phyloP scores from a whole-genome alignment of 2,888 invertebrate species.

The Synanthedon myopaeformis region DNA sequence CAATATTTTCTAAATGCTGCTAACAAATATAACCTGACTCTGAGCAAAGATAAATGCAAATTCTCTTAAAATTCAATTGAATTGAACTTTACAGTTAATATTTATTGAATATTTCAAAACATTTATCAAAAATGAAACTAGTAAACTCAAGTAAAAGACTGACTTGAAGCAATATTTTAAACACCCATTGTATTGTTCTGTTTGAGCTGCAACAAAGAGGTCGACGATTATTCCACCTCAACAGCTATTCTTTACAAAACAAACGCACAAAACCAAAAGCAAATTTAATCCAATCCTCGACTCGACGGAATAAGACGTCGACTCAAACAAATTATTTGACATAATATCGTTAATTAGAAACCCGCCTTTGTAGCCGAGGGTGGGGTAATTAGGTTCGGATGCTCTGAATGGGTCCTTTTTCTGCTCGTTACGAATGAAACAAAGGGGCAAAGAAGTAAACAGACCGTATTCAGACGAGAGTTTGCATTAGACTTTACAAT shows the following conservation, averaged over 20 bases:
- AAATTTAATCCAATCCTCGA: conserved; percentile 62
- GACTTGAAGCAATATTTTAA: no score
- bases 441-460: conserved; percentile 65
- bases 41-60: no score
- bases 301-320: conserved; percentile 56
- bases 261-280: conserved; percentile 41
- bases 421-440: conserved; percentile 67
- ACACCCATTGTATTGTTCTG: no score
- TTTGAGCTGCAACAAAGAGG: no score
- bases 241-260: conserved; percentile 41
- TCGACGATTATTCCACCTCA: conserved; percentile 11
- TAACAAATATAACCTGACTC: no score
- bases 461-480: conserved; percentile 55
- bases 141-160: no score
- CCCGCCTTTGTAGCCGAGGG: conserved; percentile 59
- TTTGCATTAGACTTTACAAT: conserved; percentile 54
- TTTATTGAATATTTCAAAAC: no score
- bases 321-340: conserved; percentile 69
- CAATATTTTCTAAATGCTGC: no score
- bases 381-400: conserved; percentile 67
- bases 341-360: conserved; percentile 70
- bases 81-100: no score
- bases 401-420: conserved; percentile 67
- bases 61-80: no score
- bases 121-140: no score